Evolutionary conservation across 1,140 invertebrate genomes (phyloP), one percentile per base, ranked within the genome.

Genomic region (Drosophila bocqueti): DNA sequence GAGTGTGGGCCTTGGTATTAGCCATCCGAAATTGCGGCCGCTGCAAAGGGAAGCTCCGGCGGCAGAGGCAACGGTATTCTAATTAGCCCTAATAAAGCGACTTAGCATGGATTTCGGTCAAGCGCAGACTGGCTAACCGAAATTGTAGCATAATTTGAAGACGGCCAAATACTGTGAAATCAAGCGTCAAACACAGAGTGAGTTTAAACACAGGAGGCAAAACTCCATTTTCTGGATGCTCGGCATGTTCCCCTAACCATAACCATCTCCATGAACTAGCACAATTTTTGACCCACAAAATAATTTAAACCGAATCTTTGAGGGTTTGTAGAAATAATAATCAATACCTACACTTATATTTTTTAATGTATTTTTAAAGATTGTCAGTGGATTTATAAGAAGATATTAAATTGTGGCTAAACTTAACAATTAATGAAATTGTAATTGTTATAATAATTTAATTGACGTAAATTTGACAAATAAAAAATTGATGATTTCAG

Each of bases 71-170:
- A 67, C 55, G 57, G 71, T 60, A 74, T 79, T 62, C 77, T 87
- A 89, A 87, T 87, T 87, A 87, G 68, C 68, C 84, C 69, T 89
- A 87, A 87, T 87, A 90, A 87, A 90, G 85, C 85, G 77, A 38
- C 58, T 75, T 58, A 42, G 77, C 77, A 72, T 71, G 79, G 84
- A 87, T 89, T 84, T 83, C 42, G 69, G 54, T 62, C 68, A 68
- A 55, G 38, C 43, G 45, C 64, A 45, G 54, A 11, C 46, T 61
- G 75, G 75, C 75, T 78, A 78, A 78, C 74, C 75, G 10, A 79
- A 79, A 79, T 71, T 71, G 75, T 46, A 68, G 76, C 65, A 79
- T 79, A 71, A 78, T 71, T 78, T 71, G 52, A 61, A 71, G 75
- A 34, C 58, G 8, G 21, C 24, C 52, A 29, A 61, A 61, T 74